phyloP scores from a whole-genome alignment of 2,888 invertebrate species.

The Resseliella maxima region DNA sequence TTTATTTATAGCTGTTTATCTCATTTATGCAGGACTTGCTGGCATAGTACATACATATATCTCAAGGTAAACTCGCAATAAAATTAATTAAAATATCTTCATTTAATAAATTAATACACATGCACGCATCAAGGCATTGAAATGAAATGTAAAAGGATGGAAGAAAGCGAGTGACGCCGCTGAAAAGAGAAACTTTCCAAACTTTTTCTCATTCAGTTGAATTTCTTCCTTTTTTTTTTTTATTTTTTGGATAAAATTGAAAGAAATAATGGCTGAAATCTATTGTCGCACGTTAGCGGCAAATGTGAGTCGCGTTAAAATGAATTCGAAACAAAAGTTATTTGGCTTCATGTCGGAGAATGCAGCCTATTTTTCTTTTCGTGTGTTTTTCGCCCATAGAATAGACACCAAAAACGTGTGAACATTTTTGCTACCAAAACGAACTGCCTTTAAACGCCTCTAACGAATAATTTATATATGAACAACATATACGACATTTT shows the following conservation, averaged over 20 bases:
- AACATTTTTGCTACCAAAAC: not conserved
- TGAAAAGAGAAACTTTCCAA: not conserved
- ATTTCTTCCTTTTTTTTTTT: not conserved
- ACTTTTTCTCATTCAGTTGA: not conserved
- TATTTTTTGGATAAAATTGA: slow-evolving; percentile 36
- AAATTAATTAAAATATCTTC: slow-evolving; percentile 42
- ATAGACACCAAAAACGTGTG: slow-evolving; percentile 22
- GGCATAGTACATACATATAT: no score
- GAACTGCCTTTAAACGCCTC: not conserved
- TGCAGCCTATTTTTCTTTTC: not conserved
- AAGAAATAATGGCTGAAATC: slow-evolving; percentile 21
- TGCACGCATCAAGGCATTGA: not conserved
- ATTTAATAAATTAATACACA: slow-evolving; percentile 37
- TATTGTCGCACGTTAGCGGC: not conserved
- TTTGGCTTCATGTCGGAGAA: not conserved
- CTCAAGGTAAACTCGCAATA: not conserved
- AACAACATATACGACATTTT: not conserved
- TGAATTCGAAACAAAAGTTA: slow-evolving; percentile 27
- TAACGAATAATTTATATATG: not conserved
- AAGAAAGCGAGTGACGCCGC: not conserved
- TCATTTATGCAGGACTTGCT: slow-evolving; percentile 6
- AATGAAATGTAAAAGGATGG: not conserved
- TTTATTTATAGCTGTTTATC: slow-evolving; percentile 19
- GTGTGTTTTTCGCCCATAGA: not conserved
- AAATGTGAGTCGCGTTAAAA: not conserved